Base-by-base conservation (phyloP, 2,797 vertebrate genomes). In the Semaprochilodus insignis region DNA sequence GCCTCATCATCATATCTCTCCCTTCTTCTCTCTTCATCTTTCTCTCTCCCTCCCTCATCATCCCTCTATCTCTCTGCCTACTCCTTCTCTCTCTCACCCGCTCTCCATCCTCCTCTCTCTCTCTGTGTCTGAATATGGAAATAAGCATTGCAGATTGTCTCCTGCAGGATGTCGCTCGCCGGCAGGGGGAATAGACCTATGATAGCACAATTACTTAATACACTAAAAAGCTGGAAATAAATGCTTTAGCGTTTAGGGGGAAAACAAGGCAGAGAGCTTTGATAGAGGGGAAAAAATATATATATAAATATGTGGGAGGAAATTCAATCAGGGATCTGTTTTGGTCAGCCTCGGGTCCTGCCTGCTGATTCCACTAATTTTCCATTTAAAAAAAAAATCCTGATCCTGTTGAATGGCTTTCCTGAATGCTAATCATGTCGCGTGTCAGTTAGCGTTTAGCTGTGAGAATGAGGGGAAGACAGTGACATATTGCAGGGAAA, bases 121-220 rank as follows among this genome's bases (percentile, higher is more conserved):
- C 63, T 59, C 63, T 93, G 93, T 93, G 94, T 93, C 90, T 93
- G 89, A 88, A 92, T 90, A 94, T 92, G 88, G 88, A 89, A 93
- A 91, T 88, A 89, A 83, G 85, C 77, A 85, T 85, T 91, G 85
- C 90, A 90, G 88, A 92, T 91, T 93, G 85, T 81, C 85, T 93
- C 88, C 88, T 93, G 91, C 90, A 91, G 87, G 86, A 90, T 90
- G 81, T 91, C 90, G 87, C 87, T 90, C 86, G 84, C 91, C 88
- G 88, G 90, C 85, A 88, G 89, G 85, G 73, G 90, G 94, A 92
- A 93, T 86, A 91, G 91, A 93, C 85, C 85, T 87, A 83, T 86
- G 90, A 93, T 90, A 91, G 83, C 75, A 89, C 85, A 89, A 91
- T 88, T 91, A 88, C 91, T 94, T 93, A 93, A 94, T 93, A 94